Conservation (phyloP, 1,140 invertebrate species). For the Papilio machaon region DNA sequence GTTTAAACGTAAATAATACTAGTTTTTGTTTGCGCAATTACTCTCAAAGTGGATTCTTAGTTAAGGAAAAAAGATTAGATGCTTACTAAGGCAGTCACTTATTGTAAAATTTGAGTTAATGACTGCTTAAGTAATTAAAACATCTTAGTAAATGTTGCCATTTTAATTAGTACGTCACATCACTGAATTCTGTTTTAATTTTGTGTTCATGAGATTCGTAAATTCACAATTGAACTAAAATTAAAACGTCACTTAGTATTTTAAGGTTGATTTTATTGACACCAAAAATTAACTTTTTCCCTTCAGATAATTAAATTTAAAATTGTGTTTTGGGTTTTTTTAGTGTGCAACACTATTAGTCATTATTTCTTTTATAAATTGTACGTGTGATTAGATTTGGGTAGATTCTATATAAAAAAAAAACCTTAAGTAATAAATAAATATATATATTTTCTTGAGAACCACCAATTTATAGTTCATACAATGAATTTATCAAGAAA, state of each 20-base stretch:
- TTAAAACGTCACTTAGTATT: constrained; percentile 26
- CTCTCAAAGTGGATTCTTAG: background rate
- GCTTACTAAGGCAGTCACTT: too few species aligned
- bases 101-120: background rate
- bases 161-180: constrained; percentile 13
- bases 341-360: constrained; percentile 56
- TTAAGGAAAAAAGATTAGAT: too few species aligned
- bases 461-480: constrained; percentile 18
- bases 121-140: background rate
- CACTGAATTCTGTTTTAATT: constrained; percentile 30
- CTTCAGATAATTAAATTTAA: constrained; percentile 47
- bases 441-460: background rate
- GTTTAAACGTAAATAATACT: background rate
- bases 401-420: background rate
- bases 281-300: constrained; percentile 56
- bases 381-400: constrained; percentile 26
- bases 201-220: constrained; percentile 27
- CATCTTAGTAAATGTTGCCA: background rate
- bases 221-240: constrained; percentile 33
- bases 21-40: background rate
- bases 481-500: constrained; percentile 20
- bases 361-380: constrained; percentile 43
- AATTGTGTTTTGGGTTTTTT: constrained; percentile 44
- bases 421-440: background rate
- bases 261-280: constrained; percentile 46